Conservation (phyloP, 1,140 invertebrate genomes). For the Hycleus phaleratus region DNA sequence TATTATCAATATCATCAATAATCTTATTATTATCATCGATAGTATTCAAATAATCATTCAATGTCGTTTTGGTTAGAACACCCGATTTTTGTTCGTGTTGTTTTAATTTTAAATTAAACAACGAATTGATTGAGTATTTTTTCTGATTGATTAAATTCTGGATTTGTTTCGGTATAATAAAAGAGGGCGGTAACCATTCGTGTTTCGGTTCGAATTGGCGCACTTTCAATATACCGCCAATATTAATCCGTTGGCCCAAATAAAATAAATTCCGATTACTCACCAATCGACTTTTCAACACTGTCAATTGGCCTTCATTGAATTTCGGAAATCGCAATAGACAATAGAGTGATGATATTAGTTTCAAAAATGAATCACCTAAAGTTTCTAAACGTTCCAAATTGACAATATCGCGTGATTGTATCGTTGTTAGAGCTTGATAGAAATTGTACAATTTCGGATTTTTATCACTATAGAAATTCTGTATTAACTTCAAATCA, state of each 20-base stretch:
- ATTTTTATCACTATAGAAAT: neutral
- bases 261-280: slow-evolving; percentile 76
- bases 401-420: slow-evolving; percentile 69
- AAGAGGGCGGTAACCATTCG: slow-evolving; percentile 64
- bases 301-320: slow-evolving; percentile 71
- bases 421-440: slow-evolving; percentile 62
- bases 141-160: neutral
- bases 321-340: slow-evolving; percentile 59
- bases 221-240: slow-evolving; percentile 53
- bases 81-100: slow-evolving; percentile 41
- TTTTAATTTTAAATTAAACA: slow-evolving; percentile 44
- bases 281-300: slow-evolving; percentile 65
- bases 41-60: neutral
- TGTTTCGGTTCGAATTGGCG: slow-evolving; percentile 55
- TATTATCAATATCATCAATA: neutral
- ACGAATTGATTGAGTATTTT: slow-evolving; percentile 21
- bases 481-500: slow-evolving; percentile 24
- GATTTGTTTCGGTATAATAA: slow-evolving; percentile 40
- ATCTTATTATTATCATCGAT: neutral
- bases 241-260: slow-evolving; percentile 47
- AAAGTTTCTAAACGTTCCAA: slow-evolving; percentile 78
- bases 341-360: slow-evolving; percentile 63
- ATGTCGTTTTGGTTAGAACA: slow-evolving; percentile 26
- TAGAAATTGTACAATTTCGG: slow-evolving; percentile 35
- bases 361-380: slow-evolving; percentile 86